These are phyloP conservation scores for Cinclus cinclus DNA, from an alignment of 2,113 vertebrate species.

Conservation along the genomic window DNA sequence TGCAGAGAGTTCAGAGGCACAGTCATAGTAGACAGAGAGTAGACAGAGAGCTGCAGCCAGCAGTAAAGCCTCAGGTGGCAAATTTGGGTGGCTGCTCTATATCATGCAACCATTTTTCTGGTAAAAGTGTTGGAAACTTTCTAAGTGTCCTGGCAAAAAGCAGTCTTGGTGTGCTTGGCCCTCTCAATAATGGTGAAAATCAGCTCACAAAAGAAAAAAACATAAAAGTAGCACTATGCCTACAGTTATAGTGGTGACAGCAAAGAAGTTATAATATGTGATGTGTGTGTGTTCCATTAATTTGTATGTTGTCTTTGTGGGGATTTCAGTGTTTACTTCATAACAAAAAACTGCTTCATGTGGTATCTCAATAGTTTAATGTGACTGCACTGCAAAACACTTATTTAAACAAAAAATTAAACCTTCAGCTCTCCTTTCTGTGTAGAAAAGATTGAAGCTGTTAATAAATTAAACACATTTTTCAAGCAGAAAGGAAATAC, in stretches of 20 bases:
- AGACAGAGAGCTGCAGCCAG: background rate
- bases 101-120: background rate
- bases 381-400: background rate
- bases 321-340: background rate
- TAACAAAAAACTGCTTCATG: background rate
- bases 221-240: background rate
- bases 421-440: background rate
- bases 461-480: background rate
- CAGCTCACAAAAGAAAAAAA: background rate
- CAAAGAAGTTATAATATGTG: background rate
- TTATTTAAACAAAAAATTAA: background rate
- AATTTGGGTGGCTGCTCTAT: background rate
- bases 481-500: background rate
- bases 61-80: background rate
- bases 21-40: background rate
- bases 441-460: background rate
- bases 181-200: background rate
- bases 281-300: background rate
- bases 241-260: background rate
- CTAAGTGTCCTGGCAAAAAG: background rate
- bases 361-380: background rate
- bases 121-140: background rate
- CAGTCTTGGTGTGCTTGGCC: background rate
- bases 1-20: constrained; percentile 25
- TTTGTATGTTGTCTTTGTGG: background rate